Base-by-base conservation (phyloP, 2,113 vertebrate genomes). In the Coregonus clupeaformis region DNA sequence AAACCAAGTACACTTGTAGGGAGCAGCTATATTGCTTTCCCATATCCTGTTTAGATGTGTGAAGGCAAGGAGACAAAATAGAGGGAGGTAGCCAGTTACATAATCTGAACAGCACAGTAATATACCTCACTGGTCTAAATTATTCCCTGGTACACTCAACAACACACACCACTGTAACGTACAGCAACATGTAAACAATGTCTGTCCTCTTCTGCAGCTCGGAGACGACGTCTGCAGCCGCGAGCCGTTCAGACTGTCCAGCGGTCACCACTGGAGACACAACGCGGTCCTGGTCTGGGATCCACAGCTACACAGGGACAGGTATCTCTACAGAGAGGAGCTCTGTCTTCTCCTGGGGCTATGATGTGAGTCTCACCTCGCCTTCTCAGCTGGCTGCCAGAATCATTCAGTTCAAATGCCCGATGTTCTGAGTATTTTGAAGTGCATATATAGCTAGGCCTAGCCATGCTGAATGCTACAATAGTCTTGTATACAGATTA, bases 281-380 rank as follows among this genome's bases (percentile, higher is more conserved):
- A 64, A 91, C 73, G 74, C 92, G 90, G 74, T 92, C 92, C 4
- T 85, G 84, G 87, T 94, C 94, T 81, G 94, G 93, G 47, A 92
- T 94, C 85, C 93, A 91, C 83, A 96, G 95, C 84, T 95, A 92
- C n/a, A 88, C 92, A 0, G 92, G 93, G 42, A 94, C 94, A 22
- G 94, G 93, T 45, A 82, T 95, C 72, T 97, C 95, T 71, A 96
- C 97, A 0, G 96, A 98, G 88, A 95, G 94, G 85, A 98, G 96
- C 89, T 98, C 95, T 0, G 95, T 95, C 81, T 95, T 97, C 87
- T 98, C 97, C 27, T 98, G 96, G 96, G 97, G 95, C 86, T 98
- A 95, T 30, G 95, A 97, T 90, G 97, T 98, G 92, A 96, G 92
- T 87, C 52, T 20, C 30, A 20, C 30, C 65, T 67, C 7, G 14